Evolutionary conservation across 2,113 vertebrate genomes (phyloP), one percentile per base, ranked within the genome.

Genomic region (Oryzias woworae): DNA sequence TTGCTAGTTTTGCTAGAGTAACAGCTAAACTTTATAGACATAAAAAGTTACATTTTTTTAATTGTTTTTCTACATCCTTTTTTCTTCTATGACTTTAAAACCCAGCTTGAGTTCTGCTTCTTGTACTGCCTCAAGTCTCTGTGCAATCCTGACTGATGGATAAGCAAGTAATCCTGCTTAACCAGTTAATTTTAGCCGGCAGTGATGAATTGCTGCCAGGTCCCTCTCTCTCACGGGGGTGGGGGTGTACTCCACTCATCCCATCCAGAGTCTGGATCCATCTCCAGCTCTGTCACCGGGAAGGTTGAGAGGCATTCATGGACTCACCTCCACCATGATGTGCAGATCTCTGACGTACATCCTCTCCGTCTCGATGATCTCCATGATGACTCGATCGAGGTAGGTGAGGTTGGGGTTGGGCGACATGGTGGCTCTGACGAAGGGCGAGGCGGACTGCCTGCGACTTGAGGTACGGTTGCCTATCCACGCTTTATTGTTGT

Each of bases 351-450:
- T 90, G 59, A 96, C 95, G 0, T 98, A 98, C 77, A 87, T 95
- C 41, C 95, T 92, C 84, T 98, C 96, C 0, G 96, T 96, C 82
- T 97, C 96, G 36, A 97, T 92, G 1, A 98, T 96, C 88, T 98
- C 96, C 85, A 94, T 89, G 76, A 98, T 89, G 15, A 98, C 95
- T 0, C 95, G 93, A 69, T 95, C 94, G 87, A 97, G 81, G 76
- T 98, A 98, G 51, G 91, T 93, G 62, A 93, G 91, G 74, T 94
- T 89, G n/a, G 85, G 90, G 66, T 88, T 88, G 1, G 73, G 85
- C 0, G 85, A 77, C 0, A 92, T 83, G 14, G 71, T 41, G 62
- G 78, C 77, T 36, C 69, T 16, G 4, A 41, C 23, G 46, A 71
- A 54, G 0, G 73, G 65, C 0, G 86, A 58, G 3, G 80, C 49